Base-by-base conservation (phyloP, 1,140 invertebrate species). In the Drosophila leontia region DNA sequence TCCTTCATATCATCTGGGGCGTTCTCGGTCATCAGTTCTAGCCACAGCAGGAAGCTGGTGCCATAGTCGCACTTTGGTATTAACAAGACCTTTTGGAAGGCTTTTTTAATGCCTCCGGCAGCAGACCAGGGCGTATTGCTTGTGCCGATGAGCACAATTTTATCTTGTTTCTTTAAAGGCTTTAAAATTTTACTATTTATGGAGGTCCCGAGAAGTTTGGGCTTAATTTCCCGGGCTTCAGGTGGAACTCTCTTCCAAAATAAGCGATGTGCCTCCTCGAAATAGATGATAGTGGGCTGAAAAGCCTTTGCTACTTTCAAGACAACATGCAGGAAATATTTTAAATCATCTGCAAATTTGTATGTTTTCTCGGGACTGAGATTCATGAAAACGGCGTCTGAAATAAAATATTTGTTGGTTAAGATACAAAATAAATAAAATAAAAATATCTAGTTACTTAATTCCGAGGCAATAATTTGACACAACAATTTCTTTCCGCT, bases 401-500 rank as follows among this genome's bases (percentile, higher is more conserved):
- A 17, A 57, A 37, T 2, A 12, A 34, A 12, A 42, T 17, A 8
- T 0, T 7, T 7, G 15, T 7, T 32, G 17, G 3, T 37, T 13
- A 15, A 55, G 17, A 13, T 12, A 34, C 6, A 34, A 17, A 9
- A 3, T 32, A 7, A 9, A 39, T 9, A 11, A 15, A 34, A 19
- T 7, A 17, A 4, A 11, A 35, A 9, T 3, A 32, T 7, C 2
- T 55, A 50, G 23, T 29, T 85, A 26, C 96, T 96, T 1, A 96
- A 93, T 93, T 97, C 97, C 8, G 95, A 95, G 77, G 97, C 97
- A 47, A 98, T 94, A 2, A 96, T 96, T 78, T 97, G 94, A 0
- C 97, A 95, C 3, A 98, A 80, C 91, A 96, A 94, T 63, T 95
- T 95, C 92, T 98, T 98, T 0, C 97, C 97, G 80, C 95, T 95